These are phyloP conservation scores for Acanthurus lineatus DNA, from an alignment of 2,797 vertebrate genomes.

Conservation along the genomic window DNA sequence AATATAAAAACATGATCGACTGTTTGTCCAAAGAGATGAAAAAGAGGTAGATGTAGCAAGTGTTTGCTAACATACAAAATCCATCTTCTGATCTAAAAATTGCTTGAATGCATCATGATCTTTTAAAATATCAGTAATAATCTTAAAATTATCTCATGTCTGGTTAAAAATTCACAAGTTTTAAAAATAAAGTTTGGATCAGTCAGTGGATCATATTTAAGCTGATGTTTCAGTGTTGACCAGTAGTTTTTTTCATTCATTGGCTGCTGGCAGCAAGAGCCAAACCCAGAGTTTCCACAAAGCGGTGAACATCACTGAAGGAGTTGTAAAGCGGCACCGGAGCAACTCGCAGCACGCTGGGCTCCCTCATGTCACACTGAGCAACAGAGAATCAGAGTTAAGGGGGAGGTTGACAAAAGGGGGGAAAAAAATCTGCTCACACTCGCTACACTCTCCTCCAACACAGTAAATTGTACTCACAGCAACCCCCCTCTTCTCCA, in stretches of 20 bases:
- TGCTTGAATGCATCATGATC: too few relatives aligned
- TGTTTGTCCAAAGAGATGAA: too few relatives aligned
- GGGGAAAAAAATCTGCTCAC: too few relatives aligned
- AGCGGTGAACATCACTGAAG: slow-evolving; percentile 92
- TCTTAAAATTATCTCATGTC: too few relatives aligned
- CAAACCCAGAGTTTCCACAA: slow-evolving; percentile 84
- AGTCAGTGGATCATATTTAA: not conserved
- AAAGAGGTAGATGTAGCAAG: too few relatives aligned
- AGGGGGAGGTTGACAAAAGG: not conserved
- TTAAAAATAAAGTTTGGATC: too few relatives aligned
- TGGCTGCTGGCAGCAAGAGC: slow-evolving; percentile 77
- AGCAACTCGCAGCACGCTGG: slow-evolving; percentile 89
- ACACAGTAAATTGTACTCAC: slow-evolving; percentile 74
- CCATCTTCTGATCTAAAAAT: too few relatives aligned
- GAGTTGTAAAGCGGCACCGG: slow-evolving; percentile 96
- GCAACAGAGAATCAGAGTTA: not conserved
- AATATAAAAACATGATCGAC: too few relatives aligned
- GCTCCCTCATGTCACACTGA: slow-evolving; percentile 94
- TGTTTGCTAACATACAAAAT: too few relatives aligned
- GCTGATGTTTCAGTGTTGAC: not conserved
- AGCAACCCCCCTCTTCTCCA: slow-evolving; percentile 91
- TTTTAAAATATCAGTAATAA: too few relatives aligned
- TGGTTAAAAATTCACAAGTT: too few relatives aligned
- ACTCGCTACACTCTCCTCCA: too few relatives aligned
- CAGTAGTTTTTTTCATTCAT: not conserved